These are phyloP conservation scores for Hylyphantes graminicola DNA, from an alignment of 1,140 invertebrate genomes.

Conservation along the genomic window DNA sequence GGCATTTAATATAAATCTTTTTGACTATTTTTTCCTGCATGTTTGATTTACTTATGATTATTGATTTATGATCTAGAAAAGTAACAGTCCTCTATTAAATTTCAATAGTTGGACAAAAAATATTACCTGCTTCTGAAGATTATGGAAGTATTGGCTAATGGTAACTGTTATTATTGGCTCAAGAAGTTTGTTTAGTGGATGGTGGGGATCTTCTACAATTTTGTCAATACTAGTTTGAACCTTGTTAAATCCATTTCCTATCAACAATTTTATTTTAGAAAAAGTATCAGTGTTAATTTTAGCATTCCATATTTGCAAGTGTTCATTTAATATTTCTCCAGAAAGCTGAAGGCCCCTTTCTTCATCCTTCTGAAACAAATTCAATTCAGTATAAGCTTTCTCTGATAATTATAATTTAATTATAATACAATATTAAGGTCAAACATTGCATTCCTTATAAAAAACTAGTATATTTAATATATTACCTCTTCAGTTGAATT, in stretches of 20 bases:
- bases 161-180: slow-evolving; percentile 4
- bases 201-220: not conserved
- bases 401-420: no score
- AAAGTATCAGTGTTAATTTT: slow-evolving; percentile 1
- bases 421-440: no score
- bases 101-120: not conserved
- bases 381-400: not conserved
- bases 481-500: no score
- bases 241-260: not conserved
- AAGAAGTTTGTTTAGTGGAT: slow-evolving; percentile 19
- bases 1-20: no score
- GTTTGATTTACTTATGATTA: no score
- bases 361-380: slow-evolving; percentile 2
- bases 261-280: not conserved
- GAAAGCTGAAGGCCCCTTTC: not conserved
- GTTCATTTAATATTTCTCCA: not conserved
- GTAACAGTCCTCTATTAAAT: no score
- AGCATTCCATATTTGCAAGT: slow-evolving; percentile 8
- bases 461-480: no score
- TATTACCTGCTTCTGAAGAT: slow-evolving; percentile 8
- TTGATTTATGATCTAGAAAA: no score
- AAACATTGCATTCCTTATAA: no score
- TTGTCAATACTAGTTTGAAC: not conserved
- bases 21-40: no score
- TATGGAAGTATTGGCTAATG: not conserved